These are phyloP conservation scores for Heteromurus nitidus DNA, from an alignment of 2,888 invertebrate species.

Conservation along the genomic window DNA sequence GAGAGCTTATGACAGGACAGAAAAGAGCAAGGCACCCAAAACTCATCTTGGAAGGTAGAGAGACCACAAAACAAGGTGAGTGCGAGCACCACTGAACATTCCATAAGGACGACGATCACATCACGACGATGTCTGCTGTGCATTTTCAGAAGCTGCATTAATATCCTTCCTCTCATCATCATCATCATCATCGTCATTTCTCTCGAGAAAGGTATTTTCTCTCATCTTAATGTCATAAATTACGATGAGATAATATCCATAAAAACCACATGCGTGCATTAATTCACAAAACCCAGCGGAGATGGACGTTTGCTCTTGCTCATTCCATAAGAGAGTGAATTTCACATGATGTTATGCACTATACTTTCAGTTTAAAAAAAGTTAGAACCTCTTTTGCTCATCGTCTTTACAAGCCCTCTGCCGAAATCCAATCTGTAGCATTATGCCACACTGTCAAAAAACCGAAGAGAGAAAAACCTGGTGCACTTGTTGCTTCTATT, in stretches of 20 bases:
- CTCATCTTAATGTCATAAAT: constrained; percentile 68
- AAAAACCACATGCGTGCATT: constrained; percentile 65
- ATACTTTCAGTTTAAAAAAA: not conserved
- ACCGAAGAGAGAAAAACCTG: not conserved
- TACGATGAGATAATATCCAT: constrained; percentile 68
- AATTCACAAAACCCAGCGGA: constrained; percentile 39
- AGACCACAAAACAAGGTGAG: constrained; percentile 30
- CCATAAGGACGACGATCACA: constrained; percentile 30
- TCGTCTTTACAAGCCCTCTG: not conserved
- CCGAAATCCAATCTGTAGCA: not conserved
- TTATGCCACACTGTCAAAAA: not conserved
- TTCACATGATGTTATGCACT: not conserved
- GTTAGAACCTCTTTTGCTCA: not conserved
- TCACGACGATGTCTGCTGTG: constrained; percentile 9
- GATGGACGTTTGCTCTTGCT: constrained; percentile 24
- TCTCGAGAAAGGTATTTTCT: constrained; percentile 40
- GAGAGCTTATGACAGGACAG: no score
- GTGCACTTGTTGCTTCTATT: constrained; percentile 13
- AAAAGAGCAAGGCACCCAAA: constrained; percentile 33
- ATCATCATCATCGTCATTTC: constrained; percentile 23
- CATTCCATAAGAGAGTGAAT: not conserved
- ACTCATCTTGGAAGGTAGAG: not conserved
- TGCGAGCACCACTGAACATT: constrained; percentile 7
- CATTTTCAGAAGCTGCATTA: constrained; percentile 9
- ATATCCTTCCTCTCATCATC: constrained; percentile 34